phyloP scores from a whole-genome alignment of 2,113 vertebrate species.

The Seriola dumerili region DNA sequence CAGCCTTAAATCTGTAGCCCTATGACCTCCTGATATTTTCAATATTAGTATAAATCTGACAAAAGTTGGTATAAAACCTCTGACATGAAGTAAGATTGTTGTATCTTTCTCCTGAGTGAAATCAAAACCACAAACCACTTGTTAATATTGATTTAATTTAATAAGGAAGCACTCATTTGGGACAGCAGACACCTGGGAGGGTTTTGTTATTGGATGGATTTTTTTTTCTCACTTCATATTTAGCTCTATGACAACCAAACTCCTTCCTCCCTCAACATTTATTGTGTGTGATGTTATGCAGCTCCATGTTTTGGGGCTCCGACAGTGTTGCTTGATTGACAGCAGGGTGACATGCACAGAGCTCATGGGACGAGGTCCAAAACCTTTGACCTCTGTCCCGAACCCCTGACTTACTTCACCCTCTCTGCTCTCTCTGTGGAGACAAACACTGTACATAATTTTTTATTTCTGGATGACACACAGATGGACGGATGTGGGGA shows the following conservation, averaged over 20 bases:
- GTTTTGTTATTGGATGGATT: conserved; percentile 2
- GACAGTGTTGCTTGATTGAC: conserved; percentile 66
- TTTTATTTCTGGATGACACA: conserved; percentile 62
- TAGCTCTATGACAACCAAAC: background rate
- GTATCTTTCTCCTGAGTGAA: conserved; percentile 1
- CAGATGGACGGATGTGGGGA: conserved; percentile 51
- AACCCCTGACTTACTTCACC: conserved; percentile 67
- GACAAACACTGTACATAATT: conserved; percentile 37
- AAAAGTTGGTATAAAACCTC: background rate
- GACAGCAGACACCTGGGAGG: conserved; percentile 15
- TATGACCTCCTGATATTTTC: background rate
- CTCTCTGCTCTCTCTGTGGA: conserved; percentile 57
- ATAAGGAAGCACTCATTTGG: conserved; percentile 3
- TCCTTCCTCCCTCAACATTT: conserved; percentile 8
- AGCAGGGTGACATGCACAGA: conserved; percentile 62
- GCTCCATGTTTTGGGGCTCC: conserved; percentile 36
- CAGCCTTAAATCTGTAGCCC: background rate
- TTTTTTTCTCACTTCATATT: conserved; percentile 9
- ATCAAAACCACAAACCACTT: conserved; percentile 23
- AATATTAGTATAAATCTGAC: background rate
- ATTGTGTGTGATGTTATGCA: conserved; percentile 18
- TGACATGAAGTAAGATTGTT: background rate
- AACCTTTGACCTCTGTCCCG: conserved; percentile 65
- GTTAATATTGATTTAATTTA: conserved; percentile 10
- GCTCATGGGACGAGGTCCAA: conserved; percentile 67